These are phyloP conservation scores for Callopanchax toddi DNA, from an alignment of 2,113 vertebrate species.

Conservation along the genomic window DNA sequence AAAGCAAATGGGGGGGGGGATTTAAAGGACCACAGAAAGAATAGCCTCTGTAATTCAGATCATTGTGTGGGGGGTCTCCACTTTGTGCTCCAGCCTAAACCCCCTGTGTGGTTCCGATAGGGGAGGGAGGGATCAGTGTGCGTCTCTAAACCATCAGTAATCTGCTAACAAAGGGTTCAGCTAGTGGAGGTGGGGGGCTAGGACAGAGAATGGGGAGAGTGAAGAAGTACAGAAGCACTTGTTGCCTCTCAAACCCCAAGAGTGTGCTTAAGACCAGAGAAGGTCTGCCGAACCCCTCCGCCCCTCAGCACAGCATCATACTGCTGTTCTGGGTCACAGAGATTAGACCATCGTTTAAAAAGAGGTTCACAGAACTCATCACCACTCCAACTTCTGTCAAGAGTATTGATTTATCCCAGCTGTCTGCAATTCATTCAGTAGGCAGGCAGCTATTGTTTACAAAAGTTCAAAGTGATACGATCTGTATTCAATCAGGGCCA, in stretches of 20 bases:
- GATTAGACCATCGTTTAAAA: too few species aligned
- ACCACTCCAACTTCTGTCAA: conserved; percentile 32
- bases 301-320: conserved; percentile 6
- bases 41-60: conserved; percentile 62
- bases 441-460: conserved; percentile 51
- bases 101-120: conserved; percentile 68
- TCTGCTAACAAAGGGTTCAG: conserved; percentile 67
- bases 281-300: conserved; percentile 28
- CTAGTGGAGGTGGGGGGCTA: conserved; percentile 18
- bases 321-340: background rate
- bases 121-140: conserved; percentile 56
- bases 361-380: background rate
- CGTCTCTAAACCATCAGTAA: conserved; percentile 71
- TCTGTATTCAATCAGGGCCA: conserved; percentile 65
- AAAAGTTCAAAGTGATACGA: conserved; percentile 69
- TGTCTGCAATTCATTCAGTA: conserved; percentile 52
- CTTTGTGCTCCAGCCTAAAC: conserved; percentile 60
- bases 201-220: conserved; percentile 56
- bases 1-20: conserved; percentile 33
- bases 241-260: conserved; percentile 50
- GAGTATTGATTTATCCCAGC: conserved; percentile 46
- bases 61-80: conserved; percentile 64
- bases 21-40: conserved; percentile 58
- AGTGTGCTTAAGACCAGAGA: conserved; percentile 60
- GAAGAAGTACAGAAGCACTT: conserved; percentile 53